phyloP scores from a whole-genome alignment of 2,113 vertebrate genomes.

The Mormoops blainvillei region DNA sequence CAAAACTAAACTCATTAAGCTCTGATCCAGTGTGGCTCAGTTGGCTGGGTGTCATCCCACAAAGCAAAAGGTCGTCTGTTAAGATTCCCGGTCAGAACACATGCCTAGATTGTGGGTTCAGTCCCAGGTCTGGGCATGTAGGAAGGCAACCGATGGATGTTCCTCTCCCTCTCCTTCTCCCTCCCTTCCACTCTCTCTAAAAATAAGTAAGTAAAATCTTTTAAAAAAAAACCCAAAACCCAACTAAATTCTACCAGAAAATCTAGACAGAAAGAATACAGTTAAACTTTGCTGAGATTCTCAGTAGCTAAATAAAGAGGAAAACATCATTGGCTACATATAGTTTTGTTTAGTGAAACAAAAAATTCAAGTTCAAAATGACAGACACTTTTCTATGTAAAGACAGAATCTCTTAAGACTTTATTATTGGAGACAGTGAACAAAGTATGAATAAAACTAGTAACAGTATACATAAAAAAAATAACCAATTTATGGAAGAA shows the following conservation, averaged over 20 bases:
- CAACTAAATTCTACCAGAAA: not conserved
- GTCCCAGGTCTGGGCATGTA: too few relatives aligned
- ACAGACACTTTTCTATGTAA: not conserved
- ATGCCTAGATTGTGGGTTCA: too few relatives aligned
- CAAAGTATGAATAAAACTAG: not conserved
- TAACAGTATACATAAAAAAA: not conserved
- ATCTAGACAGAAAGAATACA: not conserved
- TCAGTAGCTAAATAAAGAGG: not conserved
- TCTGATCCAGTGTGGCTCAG: too few relatives aligned
- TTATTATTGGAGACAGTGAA: not conserved
- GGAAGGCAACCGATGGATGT: too few relatives aligned
- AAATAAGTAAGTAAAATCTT: too few relatives aligned
- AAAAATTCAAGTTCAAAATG: constrained; percentile 7
- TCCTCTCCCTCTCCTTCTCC: too few relatives aligned
- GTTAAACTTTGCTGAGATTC: not conserved
- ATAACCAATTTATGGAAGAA: not conserved
- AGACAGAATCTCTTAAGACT: not conserved
- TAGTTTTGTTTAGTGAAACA: constrained; percentile 6
- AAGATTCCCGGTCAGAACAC: too few relatives aligned
- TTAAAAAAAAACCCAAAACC: too few relatives aligned
- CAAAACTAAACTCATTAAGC: constrained; percentile 19
- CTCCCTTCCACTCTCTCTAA: too few relatives aligned
- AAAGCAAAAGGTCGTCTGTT: too few relatives aligned
- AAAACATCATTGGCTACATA: not conserved
- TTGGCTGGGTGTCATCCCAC: too few relatives aligned